These are phyloP conservation scores for Semicossyphus pulcher DNA, from an alignment of 2,113 vertebrate genomes.

Conservation along the genomic window DNA sequence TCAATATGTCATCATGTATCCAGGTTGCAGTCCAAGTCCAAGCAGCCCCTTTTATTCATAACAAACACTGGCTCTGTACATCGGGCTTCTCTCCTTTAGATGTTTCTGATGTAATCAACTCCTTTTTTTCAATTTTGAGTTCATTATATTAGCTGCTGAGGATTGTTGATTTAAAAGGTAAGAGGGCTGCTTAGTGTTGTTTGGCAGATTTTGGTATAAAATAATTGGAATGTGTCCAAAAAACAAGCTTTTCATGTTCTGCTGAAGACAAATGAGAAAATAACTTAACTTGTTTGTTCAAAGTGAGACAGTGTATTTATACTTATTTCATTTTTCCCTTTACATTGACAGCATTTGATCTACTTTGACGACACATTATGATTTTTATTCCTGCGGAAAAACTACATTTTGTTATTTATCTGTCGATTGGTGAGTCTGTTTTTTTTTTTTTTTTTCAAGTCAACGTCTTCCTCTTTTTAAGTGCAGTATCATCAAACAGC, in stretches of 20 bases:
- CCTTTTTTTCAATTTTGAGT: conserved; percentile 13
- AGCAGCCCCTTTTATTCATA: conserved; percentile 22
- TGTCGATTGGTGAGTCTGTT: conserved; percentile 67
- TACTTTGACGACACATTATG: conserved; percentile 46
- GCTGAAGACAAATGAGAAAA: neutral
- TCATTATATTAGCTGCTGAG: neutral
- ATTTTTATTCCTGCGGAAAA: conserved; percentile 25
- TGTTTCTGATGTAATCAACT: conserved; percentile 18
- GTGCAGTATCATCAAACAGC: too few relatives aligned
- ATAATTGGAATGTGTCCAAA: neutral
- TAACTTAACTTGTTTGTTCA: neutral
- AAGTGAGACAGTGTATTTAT: too few relatives aligned
- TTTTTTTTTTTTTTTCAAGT: neutral
- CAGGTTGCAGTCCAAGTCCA: conserved; percentile 68
- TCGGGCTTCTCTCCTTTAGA: neutral
- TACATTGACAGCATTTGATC: conserved; percentile 24
- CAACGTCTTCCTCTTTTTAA: neutral
- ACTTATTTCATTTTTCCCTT: neutral
- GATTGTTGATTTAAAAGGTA: conserved; percentile 34
- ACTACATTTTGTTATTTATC: conserved; percentile 27
- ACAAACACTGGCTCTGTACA: conserved; percentile 38
- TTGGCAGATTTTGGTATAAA: neutral
- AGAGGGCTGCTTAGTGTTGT: neutral
- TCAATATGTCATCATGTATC: conserved; percentile 75
- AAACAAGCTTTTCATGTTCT: neutral